Base-by-base conservation (phyloP, 2,888 invertebrate species). In the Unio pictorum region DNA sequence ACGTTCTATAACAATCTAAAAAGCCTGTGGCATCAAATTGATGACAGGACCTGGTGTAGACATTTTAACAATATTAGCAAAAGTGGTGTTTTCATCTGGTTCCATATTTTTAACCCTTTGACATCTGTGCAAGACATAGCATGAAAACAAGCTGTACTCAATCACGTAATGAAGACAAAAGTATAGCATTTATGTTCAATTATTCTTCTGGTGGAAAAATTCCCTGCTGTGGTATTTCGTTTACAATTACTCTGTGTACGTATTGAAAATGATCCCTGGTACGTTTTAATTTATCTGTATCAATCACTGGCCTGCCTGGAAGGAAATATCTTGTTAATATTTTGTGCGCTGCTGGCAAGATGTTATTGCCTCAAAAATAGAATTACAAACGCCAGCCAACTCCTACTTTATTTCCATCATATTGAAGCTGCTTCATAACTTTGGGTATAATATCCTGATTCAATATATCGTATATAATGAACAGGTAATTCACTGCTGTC, bases 361-460 rank as follows among this genome's bases (percentile, higher is more conserved):
- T 23, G 23, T 23, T 23, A 74, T 74, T 67, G 68, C 69, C n/a
- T 67, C 74, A 74, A 67, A 74, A 17, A 20, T 62, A 7, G 74
- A 71, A 69, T 74, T 45, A 28, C 71, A 55, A 23, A 74, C 23
- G 23, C 23, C 23, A 71, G 23, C 67, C 71, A 56, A 74, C 68
- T 17, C 71, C 71, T 58, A 71, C 67, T 60, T 65, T 71, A 45
- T 71, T 71, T 3, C 74, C 74, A 71, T 74, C 74, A 71, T 71
- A 74, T 55, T 55, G 67, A 20, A 71, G 61, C 23, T 66, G 61
- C 64, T 67, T 67, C 23, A 23, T 23, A 23, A 23, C 23, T 23
- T 23, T 23, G 23, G 23, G 23, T 23, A 23, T 23, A 23, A 23
- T 23, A 23, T 23, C 23, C 23, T 23, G 23, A 23, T 23, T 23